Percentiles rank a stretch among this genome's conserved stretches.
phyloP scores from a whole-genome alignment of 2,888 invertebrate species.

The Lagria hirta region DNA sequence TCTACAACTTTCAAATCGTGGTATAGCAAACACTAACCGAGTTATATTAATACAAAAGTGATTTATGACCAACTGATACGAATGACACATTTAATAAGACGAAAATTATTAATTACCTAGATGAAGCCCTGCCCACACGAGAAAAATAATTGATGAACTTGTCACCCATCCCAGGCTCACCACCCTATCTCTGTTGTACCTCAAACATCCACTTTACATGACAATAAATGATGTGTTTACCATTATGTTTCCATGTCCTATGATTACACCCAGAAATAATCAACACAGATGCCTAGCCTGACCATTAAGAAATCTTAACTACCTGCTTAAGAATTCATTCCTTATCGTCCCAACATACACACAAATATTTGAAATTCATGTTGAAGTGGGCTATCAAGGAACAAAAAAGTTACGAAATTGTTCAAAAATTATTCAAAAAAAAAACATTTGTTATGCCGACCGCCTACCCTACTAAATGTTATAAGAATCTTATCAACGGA shows the following conservation, averaged over 20 bases:
- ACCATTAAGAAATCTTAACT: constrained; percentile 12
- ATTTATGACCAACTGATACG: too few species aligned
- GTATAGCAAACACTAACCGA: too few species aligned
- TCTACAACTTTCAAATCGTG: too few species aligned
- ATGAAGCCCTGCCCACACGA: too few species aligned
- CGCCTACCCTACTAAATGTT: constrained; percentile 22
- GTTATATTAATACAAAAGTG: too few species aligned
- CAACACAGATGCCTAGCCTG: constrained; percentile 12
- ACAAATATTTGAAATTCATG: constrained; percentile 8
- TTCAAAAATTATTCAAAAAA: constrained; percentile 16
- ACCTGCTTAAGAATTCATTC: constrained; percentile 5
- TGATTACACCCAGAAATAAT: constrained; percentile 3
- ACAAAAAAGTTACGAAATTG: constrained; percentile 11
- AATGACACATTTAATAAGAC: too few species aligned
- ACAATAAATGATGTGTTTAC: background rate
- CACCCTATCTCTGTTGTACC: too few species aligned
- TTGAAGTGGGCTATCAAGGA: constrained; percentile 5
- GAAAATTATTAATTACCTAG: too few species aligned
- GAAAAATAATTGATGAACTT: too few species aligned
- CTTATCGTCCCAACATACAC: constrained; percentile 12
- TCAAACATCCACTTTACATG: background rate
- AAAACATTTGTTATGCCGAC: constrained; percentile 12
- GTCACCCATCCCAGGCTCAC: too few species aligned
- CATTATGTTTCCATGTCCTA: background rate
- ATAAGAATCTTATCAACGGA: constrained; percentile 21